Conservation (phyloP, 2,888 invertebrate species). For the Linyphia triangularis region DNA sequence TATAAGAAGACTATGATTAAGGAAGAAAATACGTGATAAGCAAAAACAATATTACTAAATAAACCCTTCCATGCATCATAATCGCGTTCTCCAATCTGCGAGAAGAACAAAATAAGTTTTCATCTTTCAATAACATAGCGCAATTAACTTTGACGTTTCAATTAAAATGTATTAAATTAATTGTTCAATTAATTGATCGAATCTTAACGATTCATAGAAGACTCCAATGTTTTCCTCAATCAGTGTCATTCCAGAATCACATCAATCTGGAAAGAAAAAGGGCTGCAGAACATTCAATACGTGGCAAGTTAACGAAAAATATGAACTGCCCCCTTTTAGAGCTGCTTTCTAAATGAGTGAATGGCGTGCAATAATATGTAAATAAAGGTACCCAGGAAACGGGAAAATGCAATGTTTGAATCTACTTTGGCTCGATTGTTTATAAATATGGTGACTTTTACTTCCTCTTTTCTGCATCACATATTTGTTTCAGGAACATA, state of each 20-base stretch:
- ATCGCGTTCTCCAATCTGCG: too few relatives aligned
- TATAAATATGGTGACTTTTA: background rate
- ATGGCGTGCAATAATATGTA: conserved; percentile 1
- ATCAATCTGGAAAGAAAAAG: background rate
- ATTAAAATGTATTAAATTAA: background rate
- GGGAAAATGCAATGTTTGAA: conserved; percentile 25
- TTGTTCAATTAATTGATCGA: background rate
- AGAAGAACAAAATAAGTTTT: too few relatives aligned
- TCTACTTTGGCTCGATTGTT: background rate
- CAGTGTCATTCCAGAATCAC: background rate
- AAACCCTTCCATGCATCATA: too few relatives aligned
- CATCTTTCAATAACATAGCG: too few relatives aligned
- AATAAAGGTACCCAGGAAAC: conserved; percentile 15
- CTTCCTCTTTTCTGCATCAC: conserved; percentile 4
- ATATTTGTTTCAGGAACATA: background rate
- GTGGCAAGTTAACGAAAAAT: background rate
- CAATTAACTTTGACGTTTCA: too few relatives aligned
- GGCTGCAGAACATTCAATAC: background rate
- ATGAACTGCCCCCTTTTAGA: background rate
- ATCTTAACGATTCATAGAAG: background rate
- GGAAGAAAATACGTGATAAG: too few relatives aligned
- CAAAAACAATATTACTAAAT: too few relatives aligned
- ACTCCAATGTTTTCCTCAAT: background rate
- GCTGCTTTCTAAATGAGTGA: background rate
- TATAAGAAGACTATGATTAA: too few relatives aligned